A percentile compares a stretch with the other conserved stretches of the same genome.
Conservation (phyloP, 2,888 invertebrate genomes). For the Electrophaes corylata region DNA sequence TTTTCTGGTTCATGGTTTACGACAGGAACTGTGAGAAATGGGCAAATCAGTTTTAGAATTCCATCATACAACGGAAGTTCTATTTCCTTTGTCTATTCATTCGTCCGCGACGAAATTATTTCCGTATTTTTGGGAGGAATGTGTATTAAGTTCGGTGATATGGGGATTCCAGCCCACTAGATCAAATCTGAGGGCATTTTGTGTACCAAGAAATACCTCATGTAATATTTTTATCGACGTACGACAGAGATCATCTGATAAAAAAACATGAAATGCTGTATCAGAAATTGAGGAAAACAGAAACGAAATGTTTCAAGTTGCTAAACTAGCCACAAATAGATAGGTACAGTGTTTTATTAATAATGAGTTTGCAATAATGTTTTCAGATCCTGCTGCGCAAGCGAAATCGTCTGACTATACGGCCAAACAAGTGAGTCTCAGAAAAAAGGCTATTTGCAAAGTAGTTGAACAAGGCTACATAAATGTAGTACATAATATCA, state of each 20-base stretch:
- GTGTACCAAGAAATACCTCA: slow-evolving; percentile 6
- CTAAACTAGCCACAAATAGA: background rate
- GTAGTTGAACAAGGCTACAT: slow-evolving; percentile 57
- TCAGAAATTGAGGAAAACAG: no score
- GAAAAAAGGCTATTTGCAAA: slow-evolving; percentile 52
- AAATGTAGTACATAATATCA: slow-evolving; percentile 65
- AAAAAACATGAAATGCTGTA: no score
- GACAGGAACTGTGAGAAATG: slow-evolving; percentile 17
- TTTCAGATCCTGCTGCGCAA: slow-evolving; percentile 52
- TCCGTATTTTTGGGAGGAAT: slow-evolving; percentile 33
- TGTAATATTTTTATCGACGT: no score
- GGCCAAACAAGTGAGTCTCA: slow-evolving; percentile 39
- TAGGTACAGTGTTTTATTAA: background rate
- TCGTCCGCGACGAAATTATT: slow-evolving; percentile 28
- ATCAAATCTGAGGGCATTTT: slow-evolving; percentile 16
- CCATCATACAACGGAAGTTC: slow-evolving; percentile 30
- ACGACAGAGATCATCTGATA: no score
- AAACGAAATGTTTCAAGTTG: no score
- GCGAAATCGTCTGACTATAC: slow-evolving; percentile 42
- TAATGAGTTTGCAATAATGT: no score
- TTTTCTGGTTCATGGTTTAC: slow-evolving; percentile 8
- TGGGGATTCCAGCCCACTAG: slow-evolving; percentile 17
- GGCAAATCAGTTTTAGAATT: slow-evolving; percentile 30
- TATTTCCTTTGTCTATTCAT: slow-evolving; percentile 34
- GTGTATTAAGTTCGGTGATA: slow-evolving; percentile 24